Base-by-base conservation (phyloP, 2,113 vertebrate genomes). In the Ivindomyrus marchei region DNA sequence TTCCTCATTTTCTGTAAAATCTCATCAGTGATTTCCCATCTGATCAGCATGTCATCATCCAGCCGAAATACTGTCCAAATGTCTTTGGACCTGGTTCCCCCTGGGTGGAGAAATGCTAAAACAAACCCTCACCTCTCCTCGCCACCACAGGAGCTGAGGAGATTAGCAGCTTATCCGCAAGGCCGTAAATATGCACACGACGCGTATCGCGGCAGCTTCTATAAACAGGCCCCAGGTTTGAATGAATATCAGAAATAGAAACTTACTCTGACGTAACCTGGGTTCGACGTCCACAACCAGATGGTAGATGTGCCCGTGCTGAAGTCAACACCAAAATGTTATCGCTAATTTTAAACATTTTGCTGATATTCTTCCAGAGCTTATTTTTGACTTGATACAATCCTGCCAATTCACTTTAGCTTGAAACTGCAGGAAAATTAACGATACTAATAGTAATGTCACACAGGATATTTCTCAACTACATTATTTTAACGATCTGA, bases 131-230 rank as follows among this genome's bases (percentile, higher is more conserved):
- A 70, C 58, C 42, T 87, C 49, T 50, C 86, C 86, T 47, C 74
- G 50, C 6, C 66, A 45, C 39, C 77, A 46, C 90, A 83, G 90
- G 70, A 66, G 36, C 85, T 80, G 49, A 27, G 87, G 49, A 88
- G 70, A 83, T 88, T 90, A 90, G 58, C 90, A 56, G 46, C 66
- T 90, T 47, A 80, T 90, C 77, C 50, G 70, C 86, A 88, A 88
- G 86, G 27, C 56, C 49, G 87, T 88, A 90, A 88, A 90, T 90
- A 90, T 88, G 77, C 56, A 89, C 88, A 89, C 88, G 21, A 84
- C 77, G 88, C 88, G 10, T 56, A 84, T 53, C 49, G 7, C 2
- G 77, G 49, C 70, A 50, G 85, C 27, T 87, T 87, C 85, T 42
- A 87, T 87, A 87, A 87, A 87, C 50, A 87, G 85, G 31, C 49